These are phyloP conservation scores for Pheosia gnoma DNA, from an alignment of 2,888 invertebrate species.

Conservation along the genomic window DNA sequence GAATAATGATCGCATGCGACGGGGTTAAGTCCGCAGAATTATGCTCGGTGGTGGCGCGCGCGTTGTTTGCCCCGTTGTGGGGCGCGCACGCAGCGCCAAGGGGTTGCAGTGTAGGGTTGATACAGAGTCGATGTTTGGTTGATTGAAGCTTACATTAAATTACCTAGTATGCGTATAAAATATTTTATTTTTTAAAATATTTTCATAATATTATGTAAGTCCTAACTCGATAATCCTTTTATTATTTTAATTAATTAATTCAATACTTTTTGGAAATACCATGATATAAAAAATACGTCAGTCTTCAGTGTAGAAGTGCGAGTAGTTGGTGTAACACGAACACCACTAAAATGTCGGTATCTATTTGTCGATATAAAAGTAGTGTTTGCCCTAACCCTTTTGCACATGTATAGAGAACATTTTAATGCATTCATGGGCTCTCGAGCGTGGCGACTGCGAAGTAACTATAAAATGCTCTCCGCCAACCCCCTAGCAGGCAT, in stretches of 20 bases:
- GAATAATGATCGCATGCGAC: constrained; percentile 64
- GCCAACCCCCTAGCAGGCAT: constrained; percentile 47
- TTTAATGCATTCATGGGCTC: constrained; percentile 80
- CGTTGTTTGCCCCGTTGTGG: constrained; percentile 30
- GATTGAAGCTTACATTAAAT: too few relatives aligned
- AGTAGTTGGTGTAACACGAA: not conserved
- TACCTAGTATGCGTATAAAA: too few relatives aligned
- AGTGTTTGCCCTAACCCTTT: constrained; percentile 59
- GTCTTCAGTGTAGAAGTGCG: too few relatives aligned
- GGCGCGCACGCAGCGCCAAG: constrained; percentile 46
- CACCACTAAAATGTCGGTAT: constrained; percentile 7
- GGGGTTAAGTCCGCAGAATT: constrained; percentile 76
- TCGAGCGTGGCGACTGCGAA: constrained; percentile 77
- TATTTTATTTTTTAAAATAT: too few relatives aligned
- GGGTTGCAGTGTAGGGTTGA: constrained; percentile 50
- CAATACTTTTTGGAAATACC: too few relatives aligned
- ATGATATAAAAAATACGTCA: too few relatives aligned
- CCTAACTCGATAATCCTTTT: too few relatives aligned
- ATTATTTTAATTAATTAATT: too few relatives aligned
- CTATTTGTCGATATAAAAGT: constrained; percentile 14
- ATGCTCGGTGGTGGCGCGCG: constrained; percentile 67
- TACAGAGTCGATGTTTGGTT: constrained; percentile 21
- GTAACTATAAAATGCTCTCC: constrained; percentile 65
- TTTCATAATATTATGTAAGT: too few relatives aligned
- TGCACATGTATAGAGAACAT: constrained; percentile 52